Conservation (phyloP, 2,888 invertebrate genomes). For the Neuroscelio doddi region DNA sequence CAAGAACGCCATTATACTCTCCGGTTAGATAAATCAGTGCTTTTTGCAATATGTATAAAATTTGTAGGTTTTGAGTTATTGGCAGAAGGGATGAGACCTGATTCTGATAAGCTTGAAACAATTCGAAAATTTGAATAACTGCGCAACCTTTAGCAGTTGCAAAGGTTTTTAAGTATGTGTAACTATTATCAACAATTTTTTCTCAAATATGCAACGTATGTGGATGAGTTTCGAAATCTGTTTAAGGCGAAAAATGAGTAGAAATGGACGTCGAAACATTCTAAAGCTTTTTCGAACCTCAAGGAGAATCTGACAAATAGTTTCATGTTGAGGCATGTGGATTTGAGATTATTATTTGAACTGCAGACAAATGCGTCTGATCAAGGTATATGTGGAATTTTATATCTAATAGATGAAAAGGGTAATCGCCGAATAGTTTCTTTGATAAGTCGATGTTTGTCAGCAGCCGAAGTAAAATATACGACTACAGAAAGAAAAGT, state of each 20-base stretch:
- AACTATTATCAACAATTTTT: conserved; percentile 42
- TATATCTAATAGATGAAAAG: conserved; percentile 22
- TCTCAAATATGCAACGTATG: conserved; percentile 19
- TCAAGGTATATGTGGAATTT: conserved; percentile 34
- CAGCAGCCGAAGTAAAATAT: conserved; percentile 41
- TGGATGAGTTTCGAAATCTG: conserved; percentile 38
- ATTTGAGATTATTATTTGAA: conserved; percentile 12
- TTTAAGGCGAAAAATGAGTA: conserved; percentile 32
- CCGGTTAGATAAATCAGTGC: conserved; percentile 51
- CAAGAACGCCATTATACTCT: conserved; percentile 48
- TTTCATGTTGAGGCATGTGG: conserved; percentile 21
- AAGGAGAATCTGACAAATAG: conserved; percentile 30
- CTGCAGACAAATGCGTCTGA: conserved; percentile 36
- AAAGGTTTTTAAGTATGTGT: conserved; percentile 48
- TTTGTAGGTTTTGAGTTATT: conserved; percentile 42
- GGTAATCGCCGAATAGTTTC: conserved; percentile 27
- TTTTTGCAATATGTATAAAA: conserved; percentile 44
- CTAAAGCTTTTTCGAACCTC: conserved; percentile 16
- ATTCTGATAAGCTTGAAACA: conserved; percentile 41
- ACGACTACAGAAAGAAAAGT: conserved; percentile 52
- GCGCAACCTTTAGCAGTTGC: conserved; percentile 51
- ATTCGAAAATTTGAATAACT: conserved; percentile 53
- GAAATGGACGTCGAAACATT: conserved; percentile 36
- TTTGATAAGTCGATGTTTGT: too few relatives aligned
- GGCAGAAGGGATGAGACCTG: conserved; percentile 18